These are phyloP conservation scores for Onthophagus taurus DNA, from an alignment of 1,140 invertebrate species.

Conservation along the genomic window DNA sequence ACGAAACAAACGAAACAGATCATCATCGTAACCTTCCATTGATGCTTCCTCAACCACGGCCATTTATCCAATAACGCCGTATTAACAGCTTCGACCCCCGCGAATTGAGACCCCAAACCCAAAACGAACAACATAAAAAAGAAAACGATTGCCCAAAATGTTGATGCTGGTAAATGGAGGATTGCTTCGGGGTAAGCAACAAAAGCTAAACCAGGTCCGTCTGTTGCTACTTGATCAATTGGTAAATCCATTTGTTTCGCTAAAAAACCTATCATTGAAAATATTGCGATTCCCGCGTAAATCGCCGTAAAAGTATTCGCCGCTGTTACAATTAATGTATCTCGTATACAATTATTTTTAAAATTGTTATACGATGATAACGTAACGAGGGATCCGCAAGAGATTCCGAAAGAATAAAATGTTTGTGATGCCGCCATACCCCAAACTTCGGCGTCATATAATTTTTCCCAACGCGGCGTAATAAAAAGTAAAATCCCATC, in stretches of 20 bases:
- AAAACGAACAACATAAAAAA: constrained; percentile 79
- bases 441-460: constrained; percentile 50
- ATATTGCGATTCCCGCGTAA: constrained; percentile 66
- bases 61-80: constrained; percentile 64
- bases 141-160: constrained; percentile 72
- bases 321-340: constrained; percentile 56
- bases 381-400: constrained; percentile 61
- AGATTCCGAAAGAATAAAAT: constrained; percentile 63
- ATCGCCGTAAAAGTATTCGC: constrained; percentile 65
- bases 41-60: constrained; percentile 51
- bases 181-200: constrained; percentile 74
- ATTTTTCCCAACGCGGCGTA: constrained; percentile 59
- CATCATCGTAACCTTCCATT: constrained; percentile 48
- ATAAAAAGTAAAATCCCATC: constrained; percentile 70
- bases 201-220: constrained; percentile 71
- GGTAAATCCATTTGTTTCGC: constrained; percentile 53
- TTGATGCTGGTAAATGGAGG: constrained; percentile 63
- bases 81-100: constrained; percentile 69
- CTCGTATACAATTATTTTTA: constrained; percentile 62
- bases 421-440: constrained; percentile 59
- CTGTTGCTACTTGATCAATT: constrained; percentile 48
- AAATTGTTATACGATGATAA: constrained; percentile 67
- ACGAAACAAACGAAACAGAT: constrained; percentile 54
- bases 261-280: constrained; percentile 74
- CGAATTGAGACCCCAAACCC: constrained; percentile 68